These are phyloP conservation scores for Cacoxenus indagator DNA, from an alignment of 2,888 invertebrate genomes.

Conservation along the genomic window DNA sequence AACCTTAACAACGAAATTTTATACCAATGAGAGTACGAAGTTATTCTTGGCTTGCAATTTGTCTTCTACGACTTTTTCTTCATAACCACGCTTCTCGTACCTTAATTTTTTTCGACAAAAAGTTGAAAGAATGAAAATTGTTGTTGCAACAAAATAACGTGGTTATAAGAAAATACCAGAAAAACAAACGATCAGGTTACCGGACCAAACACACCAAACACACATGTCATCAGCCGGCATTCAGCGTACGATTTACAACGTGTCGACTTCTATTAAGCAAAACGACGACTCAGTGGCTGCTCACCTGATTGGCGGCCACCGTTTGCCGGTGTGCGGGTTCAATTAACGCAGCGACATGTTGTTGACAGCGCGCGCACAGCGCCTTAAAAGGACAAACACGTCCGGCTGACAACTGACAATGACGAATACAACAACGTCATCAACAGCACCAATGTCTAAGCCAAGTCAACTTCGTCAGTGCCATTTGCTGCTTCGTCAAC, in stretches of 20 bases:
- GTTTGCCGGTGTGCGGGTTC: slow-evolving; percentile 53
- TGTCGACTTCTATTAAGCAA: neutral
- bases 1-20: too few species aligned
- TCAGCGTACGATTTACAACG: slow-evolving; percentile 29
- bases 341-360: slow-evolving; percentile 50
- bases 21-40: too few species aligned
- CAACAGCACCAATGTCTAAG: neutral
- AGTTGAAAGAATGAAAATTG: too few species aligned
- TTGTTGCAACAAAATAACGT: too few species aligned
- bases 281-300: neutral
- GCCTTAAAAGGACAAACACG: slow-evolving; percentile 11
- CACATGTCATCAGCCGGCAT: slow-evolving; percentile 46
- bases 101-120: too few species aligned
- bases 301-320: slow-evolving; percentile 8
- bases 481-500: neutral
- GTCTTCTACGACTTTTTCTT: too few species aligned
- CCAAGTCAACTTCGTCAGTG: neutral
- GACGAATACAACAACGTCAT: neutral
- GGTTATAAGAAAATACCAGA: too few species aligned
- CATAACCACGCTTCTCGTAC: too few species aligned
- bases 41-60: too few species aligned
- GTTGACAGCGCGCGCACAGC: slow-evolving; percentile 27
- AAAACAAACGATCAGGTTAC: neutral
- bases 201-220: neutral
- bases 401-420: neutral